These are phyloP conservation scores for Diorhabda carinulata DNA, from an alignment of 1,140 invertebrate species.

Conservation along the genomic window DNA sequence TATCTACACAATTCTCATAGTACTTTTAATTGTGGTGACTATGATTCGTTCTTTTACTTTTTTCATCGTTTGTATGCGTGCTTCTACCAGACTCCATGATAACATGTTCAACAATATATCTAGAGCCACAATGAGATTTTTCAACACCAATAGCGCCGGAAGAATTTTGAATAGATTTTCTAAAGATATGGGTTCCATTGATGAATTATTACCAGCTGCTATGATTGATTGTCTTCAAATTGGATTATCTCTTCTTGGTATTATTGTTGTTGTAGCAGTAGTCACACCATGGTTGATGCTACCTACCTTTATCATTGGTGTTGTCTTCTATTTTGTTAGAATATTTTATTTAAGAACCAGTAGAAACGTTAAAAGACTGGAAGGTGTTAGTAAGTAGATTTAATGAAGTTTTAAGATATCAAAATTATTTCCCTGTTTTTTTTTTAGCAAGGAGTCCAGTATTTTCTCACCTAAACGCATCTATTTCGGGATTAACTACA, in stretches of 20 bases:
- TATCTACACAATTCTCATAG: slow-evolving; percentile 40
- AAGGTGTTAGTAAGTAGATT: slow-evolving; percentile 50
- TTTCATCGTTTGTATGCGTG: slow-evolving; percentile 59
- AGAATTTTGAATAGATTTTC: slow-evolving; percentile 73
- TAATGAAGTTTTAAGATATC: neutral
- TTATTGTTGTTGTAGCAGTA: slow-evolving; percentile 67
- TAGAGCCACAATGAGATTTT: slow-evolving; percentile 75
- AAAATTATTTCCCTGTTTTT: slow-evolving; percentile 5
- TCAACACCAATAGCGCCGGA: slow-evolving; percentile 74
- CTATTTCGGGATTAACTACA: slow-evolving; percentile 83
- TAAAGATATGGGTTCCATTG: slow-evolving; percentile 82
- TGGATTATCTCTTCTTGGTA: slow-evolving; percentile 66
- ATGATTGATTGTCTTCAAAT: slow-evolving; percentile 57
- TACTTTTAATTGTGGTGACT: slow-evolving; percentile 39
- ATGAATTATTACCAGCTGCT: slow-evolving; percentile 75
- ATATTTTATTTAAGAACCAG: slow-evolving; percentile 60
- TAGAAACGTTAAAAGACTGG: slow-evolving; percentile 63
- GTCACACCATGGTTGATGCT: slow-evolving; percentile 74
- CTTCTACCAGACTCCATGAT: slow-evolving; percentile 65
- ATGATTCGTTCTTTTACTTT: slow-evolving; percentile 49
- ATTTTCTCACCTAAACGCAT: slow-evolving; percentile 83
- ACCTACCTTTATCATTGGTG: slow-evolving; percentile 62
- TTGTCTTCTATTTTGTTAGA: slow-evolving; percentile 63
- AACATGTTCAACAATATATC: slow-evolving; percentile 73
- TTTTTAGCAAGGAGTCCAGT: slow-evolving; percentile 71